A percentile compares a stretch with the other conserved stretches of the same genome.
Evolutionary conservation across 2,888 invertebrate species (phyloP).

Genomic region (Patella ulyssiponensis): DNA sequence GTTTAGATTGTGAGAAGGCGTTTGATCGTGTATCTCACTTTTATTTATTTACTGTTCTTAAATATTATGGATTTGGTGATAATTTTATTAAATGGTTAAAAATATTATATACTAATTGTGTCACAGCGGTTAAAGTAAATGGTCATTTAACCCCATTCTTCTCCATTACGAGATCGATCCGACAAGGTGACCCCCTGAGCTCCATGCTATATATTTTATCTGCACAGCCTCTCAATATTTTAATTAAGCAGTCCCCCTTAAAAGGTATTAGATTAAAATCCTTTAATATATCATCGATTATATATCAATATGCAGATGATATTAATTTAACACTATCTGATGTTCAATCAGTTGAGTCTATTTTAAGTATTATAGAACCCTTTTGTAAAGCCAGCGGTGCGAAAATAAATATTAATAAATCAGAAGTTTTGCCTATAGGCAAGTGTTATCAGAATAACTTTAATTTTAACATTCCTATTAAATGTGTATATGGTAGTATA

Average conservation of each 20-base stretch:
- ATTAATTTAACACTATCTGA: not conserved
- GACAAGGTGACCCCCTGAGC: conserved; percentile 9
- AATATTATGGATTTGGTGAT: conserved; percentile 14
- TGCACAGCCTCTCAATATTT: not conserved
- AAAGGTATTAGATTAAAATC: not conserved
- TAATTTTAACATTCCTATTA: not conserved
- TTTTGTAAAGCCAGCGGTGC: not conserved
- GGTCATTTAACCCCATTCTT: conserved; percentile 32
- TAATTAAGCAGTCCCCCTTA: not conserved
- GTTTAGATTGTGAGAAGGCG: conserved; percentile 48
- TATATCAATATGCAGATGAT: conserved; percentile 2
- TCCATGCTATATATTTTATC: conserved; percentile 4
- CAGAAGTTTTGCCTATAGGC: not conserved
- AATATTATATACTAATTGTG: conserved; percentile 22
- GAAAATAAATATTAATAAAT: not conserved
- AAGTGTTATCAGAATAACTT: not conserved
- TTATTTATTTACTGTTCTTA: conserved; percentile 34
- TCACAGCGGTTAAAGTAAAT: conserved; percentile 40
- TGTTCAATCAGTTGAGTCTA: not conserved
- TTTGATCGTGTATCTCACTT: conserved; percentile 45
- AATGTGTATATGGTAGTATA: not conserved
- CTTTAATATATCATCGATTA: not conserved
- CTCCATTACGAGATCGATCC: not conserved
- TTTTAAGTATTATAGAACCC: not conserved
- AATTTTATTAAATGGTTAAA: conserved; percentile 15